Conservation (phyloP, 1,140 invertebrate species). For the Drosophila punjabiensis region DNA sequence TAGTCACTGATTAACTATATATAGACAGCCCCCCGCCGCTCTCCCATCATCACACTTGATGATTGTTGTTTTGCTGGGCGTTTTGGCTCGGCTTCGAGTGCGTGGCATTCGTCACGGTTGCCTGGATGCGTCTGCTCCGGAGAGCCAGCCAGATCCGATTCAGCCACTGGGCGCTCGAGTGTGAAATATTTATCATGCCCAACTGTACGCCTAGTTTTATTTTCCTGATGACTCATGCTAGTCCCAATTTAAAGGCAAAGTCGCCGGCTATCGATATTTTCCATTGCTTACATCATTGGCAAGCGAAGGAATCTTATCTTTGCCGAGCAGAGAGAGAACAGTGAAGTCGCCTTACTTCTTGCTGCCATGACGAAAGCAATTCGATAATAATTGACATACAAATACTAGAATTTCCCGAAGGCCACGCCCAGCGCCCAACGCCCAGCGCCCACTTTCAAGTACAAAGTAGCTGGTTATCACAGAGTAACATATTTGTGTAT, state of each 20-base stretch:
- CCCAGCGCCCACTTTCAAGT: slow-evolving; percentile 30
- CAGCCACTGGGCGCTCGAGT: slow-evolving; percentile 48
- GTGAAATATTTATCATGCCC: slow-evolving; percentile 60
- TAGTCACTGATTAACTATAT: slow-evolving; percentile 36
- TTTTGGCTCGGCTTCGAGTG: slow-evolving; percentile 45
- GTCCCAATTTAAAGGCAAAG: slow-evolving; percentile 26
- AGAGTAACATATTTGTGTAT: slow-evolving; percentile 30
- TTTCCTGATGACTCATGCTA: slow-evolving; percentile 18
- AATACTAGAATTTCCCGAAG: background rate
- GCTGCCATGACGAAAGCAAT: slow-evolving; percentile 63
- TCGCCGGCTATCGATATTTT: slow-evolving; percentile 50
- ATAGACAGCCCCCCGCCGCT: background rate
- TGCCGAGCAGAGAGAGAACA: slow-evolving; percentile 24
- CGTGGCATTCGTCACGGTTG: slow-evolving; percentile 64
- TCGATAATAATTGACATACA: slow-evolving; percentile 48
- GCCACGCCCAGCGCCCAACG: slow-evolving; percentile 32
- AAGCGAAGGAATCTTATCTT: slow-evolving; percentile 37
- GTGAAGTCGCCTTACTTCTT: slow-evolving; percentile 33
- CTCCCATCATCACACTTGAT: background rate
- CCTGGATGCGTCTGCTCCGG: slow-evolving; percentile 66
- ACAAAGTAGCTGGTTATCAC: slow-evolving; percentile 51
- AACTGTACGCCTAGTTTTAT: slow-evolving; percentile 55
- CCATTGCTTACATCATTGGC: slow-evolving; percentile 67
- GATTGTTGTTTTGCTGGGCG: slow-evolving; percentile 38
- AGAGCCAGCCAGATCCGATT: slow-evolving; percentile 55